Evolutionary conservation across 2,113 vertebrate species (phyloP), one percentile per base, ranked within the genome.

Genomic region (Semnornis frantzii): DNA sequence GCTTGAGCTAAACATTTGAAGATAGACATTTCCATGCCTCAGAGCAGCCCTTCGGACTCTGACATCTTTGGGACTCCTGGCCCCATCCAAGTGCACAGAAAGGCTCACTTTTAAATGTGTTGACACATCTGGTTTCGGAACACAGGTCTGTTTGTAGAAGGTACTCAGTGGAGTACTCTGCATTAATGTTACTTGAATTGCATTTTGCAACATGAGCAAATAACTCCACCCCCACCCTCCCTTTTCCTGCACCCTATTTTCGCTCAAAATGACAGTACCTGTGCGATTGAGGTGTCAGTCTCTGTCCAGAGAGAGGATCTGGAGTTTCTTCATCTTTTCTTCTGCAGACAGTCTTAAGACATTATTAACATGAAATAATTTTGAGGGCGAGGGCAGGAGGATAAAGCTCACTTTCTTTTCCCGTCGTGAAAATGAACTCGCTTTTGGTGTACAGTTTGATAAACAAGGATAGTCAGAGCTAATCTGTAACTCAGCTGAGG

Each of bases 371-470:
- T 60, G 82, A 89, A 94, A 92, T 72, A 83, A 50, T 25, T 82
- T 34, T 48, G 48, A 85, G 75, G 70, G 68, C 0, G 3, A 85
- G 68, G 88, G 77, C 68, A 82, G 71, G 88, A 82, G 79, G 83
- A 91, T 94, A 94, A 94, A 94, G 78, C 65, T 96, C 82, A 65
- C 78, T 64, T 89, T 95, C 70, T 79, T 72, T 92, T 87, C 75
- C 88, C 82, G 60, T 79, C 77, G 76, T 12, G 87, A 85, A 77
- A 91, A 85, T 39, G 87, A 96, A 82, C 90, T 62, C 48, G 69
- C 39, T 92, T 93, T 94, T 94, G 84, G 92, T 96, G 90, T 91
- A 50, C 74, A 39, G 75, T 92, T 90, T 92, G 88, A 91, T 91
- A 62, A 65, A 73, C 89, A 91, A 88, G 75, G 82, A 91, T 85